Percentiles rank a stretch among this genome's conserved stretches.
Evolutionary conservation across 1,140 invertebrate species (phyloP).

Genomic region (Aphelenchoides fujianensis): DNA sequence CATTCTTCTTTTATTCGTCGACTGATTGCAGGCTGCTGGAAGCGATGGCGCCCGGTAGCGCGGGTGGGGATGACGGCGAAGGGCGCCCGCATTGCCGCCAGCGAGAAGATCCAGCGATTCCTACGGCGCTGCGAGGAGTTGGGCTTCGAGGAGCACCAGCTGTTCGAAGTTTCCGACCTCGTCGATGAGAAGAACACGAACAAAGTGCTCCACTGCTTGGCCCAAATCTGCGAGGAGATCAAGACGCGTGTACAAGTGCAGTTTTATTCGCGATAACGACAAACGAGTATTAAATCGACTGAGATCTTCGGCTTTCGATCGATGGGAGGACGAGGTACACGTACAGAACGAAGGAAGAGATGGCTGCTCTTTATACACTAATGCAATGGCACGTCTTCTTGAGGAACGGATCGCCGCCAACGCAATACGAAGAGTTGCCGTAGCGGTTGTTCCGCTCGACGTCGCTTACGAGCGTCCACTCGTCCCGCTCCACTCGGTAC

Average conservation of each 20-base stretch:
- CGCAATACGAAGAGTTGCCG: conserved; percentile 38
- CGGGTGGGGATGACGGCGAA: no score
- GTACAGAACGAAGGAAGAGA: no score
- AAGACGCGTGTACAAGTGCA: neutral
- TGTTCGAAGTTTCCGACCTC: neutral
- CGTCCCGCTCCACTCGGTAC: conserved; percentile 30
- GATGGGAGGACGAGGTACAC: no score
- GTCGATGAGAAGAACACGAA: neutral
- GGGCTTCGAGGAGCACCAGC: conserved; percentile 9
- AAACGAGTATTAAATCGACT: neutral
- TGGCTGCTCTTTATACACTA: neutral
- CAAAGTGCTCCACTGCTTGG: neutral
- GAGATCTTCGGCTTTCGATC: no score
- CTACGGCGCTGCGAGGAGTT: conserved; percentile 4
- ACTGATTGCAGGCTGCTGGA: conserved; percentile 2
- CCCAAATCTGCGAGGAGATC: neutral
- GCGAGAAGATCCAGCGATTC: conserved; percentile 17
- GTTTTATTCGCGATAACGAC: neutral
- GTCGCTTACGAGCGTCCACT: conserved; percentile 33
- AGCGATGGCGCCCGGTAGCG: neutral
- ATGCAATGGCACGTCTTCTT: conserved; percentile 44
- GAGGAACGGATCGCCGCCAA: conserved; percentile 29
- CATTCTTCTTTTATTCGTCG: no score
- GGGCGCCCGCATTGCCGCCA: conserved; percentile 27
- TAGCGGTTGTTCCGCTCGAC: conserved; percentile 51